Evolutionary conservation across 2,113 vertebrate species (phyloP), one percentile per base, ranked within the genome.

Genomic region (Petrocephalus microphthalmus): DNA sequence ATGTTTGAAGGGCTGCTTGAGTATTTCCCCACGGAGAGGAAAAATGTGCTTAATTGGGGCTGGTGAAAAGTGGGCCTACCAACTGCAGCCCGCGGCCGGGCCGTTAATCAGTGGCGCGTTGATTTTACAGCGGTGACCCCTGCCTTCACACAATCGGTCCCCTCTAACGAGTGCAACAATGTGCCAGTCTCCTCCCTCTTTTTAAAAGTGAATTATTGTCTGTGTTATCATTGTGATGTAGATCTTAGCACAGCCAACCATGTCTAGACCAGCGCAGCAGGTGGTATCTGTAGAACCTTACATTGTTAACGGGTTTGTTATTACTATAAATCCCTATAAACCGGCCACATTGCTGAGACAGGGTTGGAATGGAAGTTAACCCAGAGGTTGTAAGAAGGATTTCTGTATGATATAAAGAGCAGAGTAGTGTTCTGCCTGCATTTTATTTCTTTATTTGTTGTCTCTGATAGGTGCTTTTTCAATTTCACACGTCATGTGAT

Each of bases 21-120:
- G 67, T 22, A 51, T 7, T 88, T 92, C 92, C 90, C 86, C 90
- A 90, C 89, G 88, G 89, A 87, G 88, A 47, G 84, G 54, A 89
- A 83, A 89, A 90, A 91, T 84, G 90, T 51, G 86, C 91, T 92
- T 93, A 93, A 94, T 93, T 92, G 92, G 84, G 89, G 67, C 89
- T 88, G 47, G 91, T 91, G 81, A 87, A 84, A 67, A 42, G 89
- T 90, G 6, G 6, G 54, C 91, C 83, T 88, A 92, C 19, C 11
- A 49, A 54, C 25, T 85, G 25, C 49, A 49, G 82, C 10, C 25
- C 49, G 4, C 53, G 33, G 47, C 7, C 1, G 52, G n/a, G 42
- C 60, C 47, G 45, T 51, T 74, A 56, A 52, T 49, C 7, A 42
- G 52, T 7, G 51, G 67, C 20, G 11, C 19, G 20, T 33, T 78